Evolutionary conservation across 2,888 invertebrate species (phyloP), one percentile per base, ranked within the genome.

Genomic region (Endomychus coccineus): DNA sequence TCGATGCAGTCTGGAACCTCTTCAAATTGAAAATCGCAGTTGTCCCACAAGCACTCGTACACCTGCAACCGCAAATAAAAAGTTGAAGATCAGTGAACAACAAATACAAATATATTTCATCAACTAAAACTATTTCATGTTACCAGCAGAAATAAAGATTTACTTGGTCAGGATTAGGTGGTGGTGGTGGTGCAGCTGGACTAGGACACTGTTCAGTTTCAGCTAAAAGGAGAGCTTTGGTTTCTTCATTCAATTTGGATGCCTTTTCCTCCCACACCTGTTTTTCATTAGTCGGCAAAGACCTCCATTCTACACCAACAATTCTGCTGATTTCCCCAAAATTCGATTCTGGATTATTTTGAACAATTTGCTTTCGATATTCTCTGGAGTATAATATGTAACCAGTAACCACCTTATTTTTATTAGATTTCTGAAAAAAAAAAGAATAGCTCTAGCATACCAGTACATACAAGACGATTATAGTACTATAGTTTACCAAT

Each of bases 361-460:
- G 84, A 45, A 91, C 84, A 46, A 97, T 88, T 34, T 82, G 79
- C 64, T 92, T 91, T 36, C 98, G 77, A 29, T 92, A 84, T 70
- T 98, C 97, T 58, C 95, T 88, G 24, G 97, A 95, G 71, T 95
- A 98, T 41, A 98, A 74, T 51, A 98, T 97, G 71, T 98, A 98
- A 5, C 97, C 97, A 41, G 95, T 96, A 54, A 88, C 85, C 45
- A 88, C 74, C 67, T 88, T 83, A 70, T 85, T 87, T 51, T 79
- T 79, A 58, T 77, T 64, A 31, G 64, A 59, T 61, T 70, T 71
- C 65, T 67, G 46, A 19, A 46, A 43, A 36, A 39, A 46, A 40
- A 37, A n/a, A n/a, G n/a, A n/a, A n/a, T n/a, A n/a, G n/a, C n/a
- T n/a, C n/a, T n/a, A n/a, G n/a, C n/a, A n/a, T n/a, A n/a, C n/a